These are phyloP conservation scores for Numenius arquata DNA, from an alignment of 2,113 vertebrate species.

Conservation along the genomic window DNA sequence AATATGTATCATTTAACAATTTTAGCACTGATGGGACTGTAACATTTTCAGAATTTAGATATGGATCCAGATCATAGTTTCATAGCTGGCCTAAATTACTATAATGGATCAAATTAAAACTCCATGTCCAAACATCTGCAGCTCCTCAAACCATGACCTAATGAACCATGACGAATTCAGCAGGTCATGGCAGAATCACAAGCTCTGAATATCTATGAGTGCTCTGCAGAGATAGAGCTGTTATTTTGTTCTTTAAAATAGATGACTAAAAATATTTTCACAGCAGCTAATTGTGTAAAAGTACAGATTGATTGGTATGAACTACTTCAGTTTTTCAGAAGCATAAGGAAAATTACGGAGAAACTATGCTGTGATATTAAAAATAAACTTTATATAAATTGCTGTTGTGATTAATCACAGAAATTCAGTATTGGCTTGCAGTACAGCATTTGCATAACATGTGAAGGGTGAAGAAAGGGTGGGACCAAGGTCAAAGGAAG, in stretches of 20 bases:
- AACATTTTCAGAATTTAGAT: background rate
- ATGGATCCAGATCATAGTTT: background rate
- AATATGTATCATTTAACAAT: background rate
- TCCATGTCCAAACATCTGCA: background rate
- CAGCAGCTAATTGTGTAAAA: background rate
- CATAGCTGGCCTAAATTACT: background rate
- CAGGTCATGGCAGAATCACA: background rate
- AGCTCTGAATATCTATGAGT: background rate
- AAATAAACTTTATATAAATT: background rate
- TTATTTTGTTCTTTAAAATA: background rate
- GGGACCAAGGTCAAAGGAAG: background rate
- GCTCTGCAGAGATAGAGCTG: background rate
- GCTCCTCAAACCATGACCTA: background rate
- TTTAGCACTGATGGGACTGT: background rate
- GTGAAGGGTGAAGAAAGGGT: background rate
- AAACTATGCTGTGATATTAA: background rate
- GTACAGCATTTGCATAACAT: background rate
- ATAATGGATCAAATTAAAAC: background rate
- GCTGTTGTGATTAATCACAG: background rate
- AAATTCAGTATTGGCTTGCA: background rate
- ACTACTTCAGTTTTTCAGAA: background rate
- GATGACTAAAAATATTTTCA: background rate
- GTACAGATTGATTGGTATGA: background rate
- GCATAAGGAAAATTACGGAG: background rate
- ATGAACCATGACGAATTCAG: background rate